Evolutionary conservation across 2,113 vertebrate genomes (phyloP).

Genomic region (Colistium nudipinnis): DNA sequence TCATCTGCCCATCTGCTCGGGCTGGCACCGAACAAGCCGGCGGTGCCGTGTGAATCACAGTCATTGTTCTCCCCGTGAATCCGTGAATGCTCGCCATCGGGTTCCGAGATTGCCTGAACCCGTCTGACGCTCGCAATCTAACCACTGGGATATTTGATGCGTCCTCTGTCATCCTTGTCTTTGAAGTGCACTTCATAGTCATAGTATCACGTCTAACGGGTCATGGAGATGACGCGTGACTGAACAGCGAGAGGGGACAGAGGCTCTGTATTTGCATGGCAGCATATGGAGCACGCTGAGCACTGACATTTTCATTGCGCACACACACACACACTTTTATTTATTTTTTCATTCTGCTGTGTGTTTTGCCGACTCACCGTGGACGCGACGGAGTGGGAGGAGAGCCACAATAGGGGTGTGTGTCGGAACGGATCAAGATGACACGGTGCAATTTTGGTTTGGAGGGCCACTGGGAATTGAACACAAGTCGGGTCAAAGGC

Average conservation of each 20-base stretch:
- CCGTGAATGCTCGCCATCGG: constrained; percentile 35
- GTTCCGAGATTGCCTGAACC: constrained; percentile 30
- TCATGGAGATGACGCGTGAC: constrained; percentile 25
- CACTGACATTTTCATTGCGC: constrained; percentile 35
- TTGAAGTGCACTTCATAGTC: constrained; percentile 41
- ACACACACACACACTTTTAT: neutral
- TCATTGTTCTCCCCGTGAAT: constrained; percentile 43
- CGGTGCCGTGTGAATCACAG: constrained; percentile 33
- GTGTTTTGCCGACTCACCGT: neutral
- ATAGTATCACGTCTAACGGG: constrained; percentile 8
- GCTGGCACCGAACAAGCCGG: constrained; percentile 28
- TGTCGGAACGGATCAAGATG: constrained; percentile 12
- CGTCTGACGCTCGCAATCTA: constrained; percentile 25
- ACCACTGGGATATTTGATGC: constrained; percentile 38
- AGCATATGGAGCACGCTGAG: constrained; percentile 11
- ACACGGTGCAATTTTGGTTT: constrained; percentile 8
- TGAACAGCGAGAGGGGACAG: constrained; percentile 25
- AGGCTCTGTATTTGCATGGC: constrained; percentile 8
- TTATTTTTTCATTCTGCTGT: neutral
- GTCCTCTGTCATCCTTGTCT: constrained; percentile 39
- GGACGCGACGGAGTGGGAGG: neutral
- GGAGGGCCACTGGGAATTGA: constrained; percentile 14
- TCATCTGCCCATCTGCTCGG: constrained; percentile 62
- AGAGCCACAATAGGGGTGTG: constrained; percentile 17
- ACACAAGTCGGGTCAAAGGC: constrained; percentile 33